A percentile compares a stretch with the other conserved stretches of the same genome.
Evolutionary conservation across 2,113 vertebrate genomes (phyloP).

Genomic region (Balaeniceps rex): DNA sequence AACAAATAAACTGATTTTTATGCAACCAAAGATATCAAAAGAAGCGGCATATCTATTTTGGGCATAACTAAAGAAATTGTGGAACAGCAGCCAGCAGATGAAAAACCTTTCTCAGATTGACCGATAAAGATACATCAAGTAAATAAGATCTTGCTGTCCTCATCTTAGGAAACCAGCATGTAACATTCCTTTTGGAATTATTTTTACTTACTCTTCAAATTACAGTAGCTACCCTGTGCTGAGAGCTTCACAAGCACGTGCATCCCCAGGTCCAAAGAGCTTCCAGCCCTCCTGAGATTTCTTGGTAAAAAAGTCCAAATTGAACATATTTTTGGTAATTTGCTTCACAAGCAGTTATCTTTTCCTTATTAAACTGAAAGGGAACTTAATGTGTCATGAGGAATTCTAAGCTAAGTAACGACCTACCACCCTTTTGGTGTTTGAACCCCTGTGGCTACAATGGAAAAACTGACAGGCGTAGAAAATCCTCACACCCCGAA

Average conservation of each 20-base stretch:
- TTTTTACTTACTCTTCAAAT: conserved; percentile 32
- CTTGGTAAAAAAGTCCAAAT: neutral
- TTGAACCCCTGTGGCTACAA: neutral
- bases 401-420: neutral
- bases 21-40: neutral
- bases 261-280: neutral
- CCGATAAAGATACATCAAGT: neutral
- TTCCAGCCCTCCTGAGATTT: conserved; percentile 7
- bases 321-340: neutral
- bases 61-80: neutral
- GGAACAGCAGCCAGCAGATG: neutral
- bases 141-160: neutral
- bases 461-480: neutral
- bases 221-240: neutral
- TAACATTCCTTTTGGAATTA: conserved; percentile 21
- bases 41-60: neutral
- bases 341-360: conserved; percentile 6
- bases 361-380: neutral
- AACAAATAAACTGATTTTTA: neutral
- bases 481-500: neutral
- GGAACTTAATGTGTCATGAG: neutral
- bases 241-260: neutral
- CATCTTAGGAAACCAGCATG: neutral
- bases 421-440: neutral
- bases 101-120: neutral